Percentiles rank a stretch among this genome's conserved stretches.
Conservation (phyloP, 2,797 vertebrate species). For the Lerista edwardsae region DNA sequence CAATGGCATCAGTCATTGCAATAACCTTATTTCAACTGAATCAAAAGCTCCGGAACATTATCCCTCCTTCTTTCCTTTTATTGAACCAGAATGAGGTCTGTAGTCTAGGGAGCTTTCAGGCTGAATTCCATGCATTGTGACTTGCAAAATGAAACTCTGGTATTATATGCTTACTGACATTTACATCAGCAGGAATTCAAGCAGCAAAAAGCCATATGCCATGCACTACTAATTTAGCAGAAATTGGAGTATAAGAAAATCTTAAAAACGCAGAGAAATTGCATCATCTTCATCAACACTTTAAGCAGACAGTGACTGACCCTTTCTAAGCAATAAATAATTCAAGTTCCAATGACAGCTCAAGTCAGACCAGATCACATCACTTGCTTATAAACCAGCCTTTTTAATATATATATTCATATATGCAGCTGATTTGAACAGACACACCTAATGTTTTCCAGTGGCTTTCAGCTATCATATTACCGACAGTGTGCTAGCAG, state of each 20-base stretch:
- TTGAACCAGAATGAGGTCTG: conserved; percentile 60
- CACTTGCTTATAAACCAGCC: background rate
- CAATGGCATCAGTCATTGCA: conserved; percentile 60
- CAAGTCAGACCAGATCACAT: conserved; percentile 34
- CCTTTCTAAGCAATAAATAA: conserved; percentile 36
- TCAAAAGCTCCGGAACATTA: conserved; percentile 56
- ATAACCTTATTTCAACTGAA: conserved; percentile 65
- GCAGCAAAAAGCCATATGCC: conserved; percentile 78
- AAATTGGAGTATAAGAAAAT: conserved; percentile 54
- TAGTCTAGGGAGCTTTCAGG: conserved; percentile 62
- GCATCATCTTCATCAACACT: conserved; percentile 28
- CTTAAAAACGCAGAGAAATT: conserved; percentile 36
- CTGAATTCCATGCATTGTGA: conserved; percentile 70
- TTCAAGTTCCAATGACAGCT: conserved; percentile 42
- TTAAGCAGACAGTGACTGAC: conserved; percentile 35
- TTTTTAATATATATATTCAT: conserved; percentile 13
- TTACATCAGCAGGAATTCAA: conserved; percentile 76
- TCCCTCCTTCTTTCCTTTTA: conserved; percentile 42
- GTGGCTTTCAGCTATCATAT: background rate
- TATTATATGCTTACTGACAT: conserved; percentile 76
- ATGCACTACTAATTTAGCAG: conserved; percentile 63
- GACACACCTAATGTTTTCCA: conserved; percentile 11
- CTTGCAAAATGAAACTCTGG: conserved; percentile 74
- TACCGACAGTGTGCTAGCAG: background rate
- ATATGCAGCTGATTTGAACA: background rate